Conservation (phyloP, 2,888 invertebrate genomes). For the Meiosimyza decipiens region DNA sequence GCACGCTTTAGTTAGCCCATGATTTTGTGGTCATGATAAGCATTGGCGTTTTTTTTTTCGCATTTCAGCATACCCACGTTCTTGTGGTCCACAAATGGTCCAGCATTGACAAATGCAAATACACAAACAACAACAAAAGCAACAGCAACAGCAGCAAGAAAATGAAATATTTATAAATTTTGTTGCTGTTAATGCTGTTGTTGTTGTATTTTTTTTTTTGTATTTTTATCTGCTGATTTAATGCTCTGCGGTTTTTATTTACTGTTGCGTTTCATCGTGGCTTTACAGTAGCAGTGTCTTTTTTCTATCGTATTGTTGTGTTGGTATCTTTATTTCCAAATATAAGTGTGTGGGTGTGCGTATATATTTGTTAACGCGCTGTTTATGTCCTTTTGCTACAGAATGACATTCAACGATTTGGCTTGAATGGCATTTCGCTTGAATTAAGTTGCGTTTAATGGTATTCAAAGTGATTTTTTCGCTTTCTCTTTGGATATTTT, state of each 20-base stretch:
- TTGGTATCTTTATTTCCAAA: not conserved
- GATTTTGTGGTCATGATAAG: constrained; percentile 9
- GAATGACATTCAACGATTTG: not conserved
- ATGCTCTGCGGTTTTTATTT: constrained; percentile 5
- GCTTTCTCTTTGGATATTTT: too few relatives aligned
- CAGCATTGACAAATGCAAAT: constrained; percentile 2
- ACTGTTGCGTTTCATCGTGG: not conserved
- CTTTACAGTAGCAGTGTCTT: not conserved
- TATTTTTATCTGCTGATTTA: constrained; percentile 13
- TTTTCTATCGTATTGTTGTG: not conserved
- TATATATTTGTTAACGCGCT: constrained; percentile 15
- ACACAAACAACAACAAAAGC: not conserved
- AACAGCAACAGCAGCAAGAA: not conserved
- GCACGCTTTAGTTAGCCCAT: not conserved
- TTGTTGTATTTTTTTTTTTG: not conserved
- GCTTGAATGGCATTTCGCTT: too few relatives aligned
- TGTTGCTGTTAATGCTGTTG: not conserved
- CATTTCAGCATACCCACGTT: not conserved
- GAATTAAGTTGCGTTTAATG: too few relatives aligned
- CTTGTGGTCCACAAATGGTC: too few relatives aligned
- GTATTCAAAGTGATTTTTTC: too few relatives aligned
- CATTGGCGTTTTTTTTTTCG: not conserved
- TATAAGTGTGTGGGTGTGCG: constrained; percentile 6
- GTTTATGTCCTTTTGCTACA: constrained; percentile 20
- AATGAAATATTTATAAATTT: not conserved